Percentiles rank a stretch among this genome's conserved stretches.
Evolutionary conservation across 2,113 vertebrate genomes (phyloP).

Genomic region (Platysternon megacephalum): DNA sequence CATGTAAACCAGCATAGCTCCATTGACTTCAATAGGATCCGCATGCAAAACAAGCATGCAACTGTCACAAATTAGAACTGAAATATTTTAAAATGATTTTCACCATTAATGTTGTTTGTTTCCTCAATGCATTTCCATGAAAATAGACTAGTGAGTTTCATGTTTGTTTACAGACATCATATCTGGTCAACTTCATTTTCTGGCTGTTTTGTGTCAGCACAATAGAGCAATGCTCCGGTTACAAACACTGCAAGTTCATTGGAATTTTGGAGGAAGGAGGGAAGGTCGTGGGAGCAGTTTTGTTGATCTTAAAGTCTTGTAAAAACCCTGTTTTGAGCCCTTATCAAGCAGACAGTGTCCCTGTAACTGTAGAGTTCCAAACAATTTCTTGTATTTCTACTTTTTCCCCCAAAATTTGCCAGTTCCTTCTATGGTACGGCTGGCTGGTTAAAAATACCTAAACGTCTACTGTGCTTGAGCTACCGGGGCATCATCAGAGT

Average conservation of each 20-base stretch:
- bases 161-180: neutral
- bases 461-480: neutral
- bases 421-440: neutral
- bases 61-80: neutral
- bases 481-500: slow-evolving; percentile 63
- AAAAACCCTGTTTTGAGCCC: neutral
- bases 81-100: neutral
- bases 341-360: neutral
- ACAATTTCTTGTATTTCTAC: slow-evolving; percentile 15
- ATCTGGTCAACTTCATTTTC: neutral
- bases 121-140: rapidly evolving
- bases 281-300: neutral
- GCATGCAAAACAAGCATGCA: neutral
- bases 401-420: neutral
- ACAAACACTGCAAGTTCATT: neutral
- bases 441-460: slow-evolving; percentile 46
- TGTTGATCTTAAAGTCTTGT: neutral
- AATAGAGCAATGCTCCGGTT: neutral
- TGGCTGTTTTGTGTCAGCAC: rapidly evolving
- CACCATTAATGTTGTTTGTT: neutral
- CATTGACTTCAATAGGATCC: neutral
- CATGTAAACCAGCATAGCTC: neutral
- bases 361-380: slow-evolving; percentile 29
- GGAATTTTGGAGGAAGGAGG: neutral
- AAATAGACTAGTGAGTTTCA: rapidly evolving